Base-by-base conservation (phyloP, 2,888 invertebrate genomes). In the Stegana nigrithorax region DNA sequence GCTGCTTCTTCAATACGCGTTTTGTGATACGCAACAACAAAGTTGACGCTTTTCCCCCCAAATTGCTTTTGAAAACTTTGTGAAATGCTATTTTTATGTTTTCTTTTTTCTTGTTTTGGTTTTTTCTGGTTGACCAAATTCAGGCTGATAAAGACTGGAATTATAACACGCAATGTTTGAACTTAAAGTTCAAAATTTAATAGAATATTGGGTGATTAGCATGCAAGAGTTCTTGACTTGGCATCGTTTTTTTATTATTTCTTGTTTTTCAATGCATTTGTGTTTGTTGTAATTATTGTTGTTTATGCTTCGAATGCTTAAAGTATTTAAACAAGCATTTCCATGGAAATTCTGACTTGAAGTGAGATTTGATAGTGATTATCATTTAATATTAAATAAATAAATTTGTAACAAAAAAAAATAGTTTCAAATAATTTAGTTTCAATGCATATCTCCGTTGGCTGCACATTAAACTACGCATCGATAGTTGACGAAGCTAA, bases 151-250 rank as follows among this genome's bases (percentile, higher is more conserved):
- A 73, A 67, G 64, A 62, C 66, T 12, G 21, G 71, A 78, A 78
- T 80, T 80, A 78, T 73, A 66, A 69, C 80, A 80, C 81, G 75
- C 78, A 78, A 69, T 67, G 61, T 68, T 70, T 81, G 80, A 80
- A 81, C 80, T 78, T 77, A 45, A 65, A 69, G 80, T 81, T 81
- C 80, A 80, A 69, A 68, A 71, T 76, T 73, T 73, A 80, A 79
- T 79, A 73, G 75, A 73, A 76, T 76, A 76, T 74, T 67, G 32
- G 69, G 67, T 78, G 78, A 78, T 75, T 78, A 73, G 75, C 78
- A 75, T 67, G 73, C 27, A 66, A 62, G 69, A 68, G 71, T 67
- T 75, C 70, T 60, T 50, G 72, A 71, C 74, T 62, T 67, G 78
- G 63, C 75, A 75, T 74, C 69, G 65, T 72, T 73, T 70, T 53